phyloP scores from a whole-genome alignment of 2,113 vertebrate genomes.

The Ptilorrhoa leucosticta region DNA sequence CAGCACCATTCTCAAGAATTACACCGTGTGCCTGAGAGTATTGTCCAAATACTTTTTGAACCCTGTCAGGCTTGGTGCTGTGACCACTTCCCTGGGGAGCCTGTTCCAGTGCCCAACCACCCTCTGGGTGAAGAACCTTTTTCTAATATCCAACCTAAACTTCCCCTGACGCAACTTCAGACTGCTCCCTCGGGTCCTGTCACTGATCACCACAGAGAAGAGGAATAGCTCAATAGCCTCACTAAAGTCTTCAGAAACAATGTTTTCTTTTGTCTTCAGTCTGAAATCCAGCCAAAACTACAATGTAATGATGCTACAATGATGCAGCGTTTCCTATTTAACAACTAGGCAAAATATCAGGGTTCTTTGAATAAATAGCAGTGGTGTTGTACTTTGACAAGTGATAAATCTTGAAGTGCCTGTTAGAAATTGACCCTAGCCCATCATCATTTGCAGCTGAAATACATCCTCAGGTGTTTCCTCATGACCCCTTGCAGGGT shows the following conservation, averaged over 20 bases:
- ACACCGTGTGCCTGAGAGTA: fast-evolving
- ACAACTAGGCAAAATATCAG: background rate
- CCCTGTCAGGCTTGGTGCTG: background rate
- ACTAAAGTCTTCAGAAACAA: background rate
- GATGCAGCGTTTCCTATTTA: background rate
- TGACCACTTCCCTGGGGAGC: background rate
- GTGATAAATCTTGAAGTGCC: background rate
- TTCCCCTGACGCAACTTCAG: background rate
- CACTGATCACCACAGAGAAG: background rate
- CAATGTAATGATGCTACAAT: background rate
- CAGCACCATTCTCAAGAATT: background rate
- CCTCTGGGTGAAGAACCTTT: background rate
- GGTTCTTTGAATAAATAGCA: background rate
- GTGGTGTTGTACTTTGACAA: background rate
- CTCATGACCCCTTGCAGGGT: background rate
- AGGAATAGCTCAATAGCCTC: background rate
- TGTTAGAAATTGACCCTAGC: background rate
- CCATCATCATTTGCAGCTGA: background rate
- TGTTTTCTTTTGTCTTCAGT: background rate
- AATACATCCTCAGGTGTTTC: background rate
- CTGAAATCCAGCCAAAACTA: background rate
- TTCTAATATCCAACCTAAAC: fast-evolving
- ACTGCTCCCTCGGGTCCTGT: fast-evolving
- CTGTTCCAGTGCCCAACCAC: background rate
- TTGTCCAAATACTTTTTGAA: background rate